Percentiles rank a stretch among this genome's conserved stretches.
Evolutionary conservation across 2,113 vertebrate species (phyloP).

Genomic region (Channa argus): DNA sequence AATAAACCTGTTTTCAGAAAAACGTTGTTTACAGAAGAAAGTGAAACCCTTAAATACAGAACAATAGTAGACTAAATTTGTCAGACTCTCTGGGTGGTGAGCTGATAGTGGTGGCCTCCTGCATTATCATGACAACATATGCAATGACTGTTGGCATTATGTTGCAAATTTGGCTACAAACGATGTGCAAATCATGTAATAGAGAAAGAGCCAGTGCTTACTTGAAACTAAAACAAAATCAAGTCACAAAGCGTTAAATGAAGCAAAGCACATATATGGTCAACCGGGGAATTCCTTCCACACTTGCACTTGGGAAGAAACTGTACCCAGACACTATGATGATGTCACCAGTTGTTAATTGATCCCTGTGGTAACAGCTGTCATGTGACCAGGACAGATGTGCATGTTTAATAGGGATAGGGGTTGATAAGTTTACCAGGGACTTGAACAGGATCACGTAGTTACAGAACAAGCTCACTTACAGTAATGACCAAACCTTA

Average conservation of each 20-base stretch:
- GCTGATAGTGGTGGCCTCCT: background rate
- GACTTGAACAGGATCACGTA: constrained; percentile 17
- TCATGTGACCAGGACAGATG: constrained; percentile 53
- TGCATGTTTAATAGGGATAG: constrained; percentile 22
- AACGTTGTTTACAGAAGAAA: too few species aligned
- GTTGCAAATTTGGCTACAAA: constrained; percentile 19
- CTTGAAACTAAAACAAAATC: constrained; percentile 2
- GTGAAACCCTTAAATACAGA: background rate
- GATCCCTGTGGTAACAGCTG: constrained; percentile 55
- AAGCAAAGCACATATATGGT: background rate
- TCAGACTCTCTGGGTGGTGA: constrained; percentile 5
- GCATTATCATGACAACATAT: constrained; percentile 13
- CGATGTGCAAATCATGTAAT: constrained; percentile 19
- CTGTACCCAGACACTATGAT: constrained; percentile 43
- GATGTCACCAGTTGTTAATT: constrained; percentile 69
- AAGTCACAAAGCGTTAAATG: constrained; percentile 16
- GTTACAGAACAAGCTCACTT: constrained; percentile 36
- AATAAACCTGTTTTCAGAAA: too few species aligned
- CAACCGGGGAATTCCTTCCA: constrained; percentile 44
- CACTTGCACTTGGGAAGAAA: constrained; percentile 27
- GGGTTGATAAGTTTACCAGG: constrained; percentile 25
- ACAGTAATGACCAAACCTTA: constrained; percentile 37
- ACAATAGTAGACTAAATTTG: background rate
- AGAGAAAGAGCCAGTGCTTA: background rate
- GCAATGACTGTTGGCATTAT: constrained; percentile 18